Evolutionary conservation across 2,888 invertebrate genomes (phyloP).

Genomic region (Steromphala cineraria): DNA sequence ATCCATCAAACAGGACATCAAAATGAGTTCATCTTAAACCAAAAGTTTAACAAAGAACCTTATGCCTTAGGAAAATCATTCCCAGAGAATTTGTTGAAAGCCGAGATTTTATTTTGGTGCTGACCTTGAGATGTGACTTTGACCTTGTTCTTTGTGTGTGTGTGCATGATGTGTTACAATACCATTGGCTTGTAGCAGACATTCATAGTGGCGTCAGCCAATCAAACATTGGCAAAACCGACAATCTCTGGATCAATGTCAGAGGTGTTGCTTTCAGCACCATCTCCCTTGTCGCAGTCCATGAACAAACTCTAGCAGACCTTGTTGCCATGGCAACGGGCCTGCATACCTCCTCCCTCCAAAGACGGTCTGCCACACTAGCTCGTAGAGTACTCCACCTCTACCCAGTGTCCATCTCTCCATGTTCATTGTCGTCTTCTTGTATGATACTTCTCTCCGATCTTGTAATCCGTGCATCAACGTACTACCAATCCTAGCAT

Average conservation of each 20-base stretch:
- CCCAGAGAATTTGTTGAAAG: slow-evolving; percentile 21
- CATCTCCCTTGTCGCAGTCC: no score
- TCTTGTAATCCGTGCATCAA: slow-evolving; percentile 1
- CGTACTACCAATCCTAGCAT: slow-evolving; percentile 15
- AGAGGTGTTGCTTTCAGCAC: background rate
- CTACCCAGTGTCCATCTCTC: background rate
- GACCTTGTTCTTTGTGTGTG: slow-evolving; percentile 17
- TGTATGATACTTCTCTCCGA: background rate
- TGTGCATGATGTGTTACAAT: slow-evolving; percentile 17
- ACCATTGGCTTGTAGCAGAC: slow-evolving; percentile 11
- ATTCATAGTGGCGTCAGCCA: slow-evolving; percentile 4
- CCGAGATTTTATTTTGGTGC: slow-evolving; percentile 20
- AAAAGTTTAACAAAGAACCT: slow-evolving; percentile 18
- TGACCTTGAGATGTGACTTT: slow-evolving; percentile 17
- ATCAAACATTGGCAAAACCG: background rate
- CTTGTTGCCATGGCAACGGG: background rate
- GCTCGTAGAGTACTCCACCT: background rate
- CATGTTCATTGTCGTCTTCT: slow-evolving; percentile 10
- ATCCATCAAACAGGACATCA: background rate
- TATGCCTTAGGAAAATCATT: slow-evolving; percentile 24
- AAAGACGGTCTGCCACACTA: background rate
- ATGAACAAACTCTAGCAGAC: no score
- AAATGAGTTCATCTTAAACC: slow-evolving; percentile 10
- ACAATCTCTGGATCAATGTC: background rate
- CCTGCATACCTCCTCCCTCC: background rate